phyloP scores from a whole-genome alignment of 2,113 vertebrate genomes.

The Chiloscyllium plagiosum region DNA sequence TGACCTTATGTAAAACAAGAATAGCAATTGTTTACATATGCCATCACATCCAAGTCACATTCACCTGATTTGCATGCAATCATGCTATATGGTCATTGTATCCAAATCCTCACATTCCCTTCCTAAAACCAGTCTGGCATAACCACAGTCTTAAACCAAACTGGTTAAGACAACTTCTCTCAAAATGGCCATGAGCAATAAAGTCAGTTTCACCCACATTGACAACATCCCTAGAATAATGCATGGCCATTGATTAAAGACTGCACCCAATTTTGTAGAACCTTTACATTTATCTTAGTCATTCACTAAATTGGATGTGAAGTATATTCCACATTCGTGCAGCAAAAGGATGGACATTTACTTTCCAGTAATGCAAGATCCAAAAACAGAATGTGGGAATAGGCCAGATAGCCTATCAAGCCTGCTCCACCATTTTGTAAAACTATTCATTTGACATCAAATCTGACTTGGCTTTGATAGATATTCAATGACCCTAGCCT shows the following conservation, averaged over 20 bases:
- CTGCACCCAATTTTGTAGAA: background rate
- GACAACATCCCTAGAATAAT: background rate
- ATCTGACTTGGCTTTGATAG: too few species aligned
- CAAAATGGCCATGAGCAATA: background rate
- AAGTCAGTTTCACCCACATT: background rate
- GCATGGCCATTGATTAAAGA: background rate
- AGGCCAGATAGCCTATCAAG: too few species aligned
- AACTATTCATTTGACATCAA: too few species aligned
- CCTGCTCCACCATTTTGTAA: too few species aligned
- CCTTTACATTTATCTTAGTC: background rate
- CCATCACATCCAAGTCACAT: background rate
- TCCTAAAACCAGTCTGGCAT: background rate
- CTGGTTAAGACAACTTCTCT: background rate
- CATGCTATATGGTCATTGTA: background rate
- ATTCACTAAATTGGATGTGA: background rate
- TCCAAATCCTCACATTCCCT: background rate
- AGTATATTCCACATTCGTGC: background rate
- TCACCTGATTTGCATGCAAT: background rate
- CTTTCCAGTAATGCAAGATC: too few species aligned
- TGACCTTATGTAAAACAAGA: background rate
- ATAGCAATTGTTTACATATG: too few species aligned
- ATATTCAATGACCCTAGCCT: too few species aligned
- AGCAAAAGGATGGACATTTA: background rate
- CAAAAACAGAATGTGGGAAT: too few species aligned
- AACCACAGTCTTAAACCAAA: background rate